Percentiles rank a stretch among this genome's conserved stretches.
Evolutionary conservation across 2,113 vertebrate species (phyloP).

Genomic region (rabbit (Oryctolagus cuniculus)): mOryCun1.1 NC_091435.1:62299501-62300000

Average conservation of each 20-base stretch:
- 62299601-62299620: background rate
- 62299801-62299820: conserved; percentile 36
- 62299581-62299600: conserved; percentile 28
- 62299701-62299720: background rate
- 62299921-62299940: background rate
- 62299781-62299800: conserved; percentile 3
- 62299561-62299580: conserved; percentile 33
- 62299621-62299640: conserved; percentile 24
- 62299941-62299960: conserved; percentile 22
- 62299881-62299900: background rate
- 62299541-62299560: background rate
- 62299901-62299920: conserved; percentile 54
- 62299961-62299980: background rate
- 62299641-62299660: background rate
- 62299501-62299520: too few species aligned
- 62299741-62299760: background rate
- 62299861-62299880: too few species aligned
- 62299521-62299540: too few species aligned
- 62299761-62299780: background rate
- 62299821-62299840: background rate
- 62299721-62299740: background rate
- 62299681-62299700: background rate
- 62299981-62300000: background rate
- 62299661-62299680: conserved; percentile 31
- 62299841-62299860: too few species aligned